A percentile compares a stretch with the other conserved stretches of the same genome.
These are phyloP conservation scores for Buphagus erythrorhynchus DNA, from an alignment of 2,797 vertebrate genomes.

Conservation along the genomic window DNA sequence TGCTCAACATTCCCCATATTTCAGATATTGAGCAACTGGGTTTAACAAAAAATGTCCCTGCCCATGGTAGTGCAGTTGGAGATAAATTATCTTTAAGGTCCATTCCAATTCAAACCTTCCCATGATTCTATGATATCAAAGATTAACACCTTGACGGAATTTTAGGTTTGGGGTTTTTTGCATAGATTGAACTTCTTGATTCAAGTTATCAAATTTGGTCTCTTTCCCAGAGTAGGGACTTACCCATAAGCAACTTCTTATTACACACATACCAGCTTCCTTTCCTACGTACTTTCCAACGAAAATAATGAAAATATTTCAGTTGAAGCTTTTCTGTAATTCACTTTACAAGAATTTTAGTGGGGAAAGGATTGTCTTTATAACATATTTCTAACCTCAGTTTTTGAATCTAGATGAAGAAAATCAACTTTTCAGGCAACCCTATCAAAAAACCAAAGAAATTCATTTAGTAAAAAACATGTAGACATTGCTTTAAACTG, in stretches of 20 bases:
- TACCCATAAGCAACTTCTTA: neutral
- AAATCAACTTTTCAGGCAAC: neutral
- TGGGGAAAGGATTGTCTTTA: rapidly evolving
- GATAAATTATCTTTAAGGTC: neutral
- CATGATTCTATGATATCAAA: neutral
- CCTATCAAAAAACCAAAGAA: neutral
- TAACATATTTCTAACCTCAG: neutral
- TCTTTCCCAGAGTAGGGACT: neutral
- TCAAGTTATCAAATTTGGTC: neutral
- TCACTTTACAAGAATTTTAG: neutral
- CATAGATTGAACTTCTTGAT: neutral
- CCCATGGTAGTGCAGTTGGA: neutral
- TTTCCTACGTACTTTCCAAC: neutral
- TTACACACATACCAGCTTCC: neutral
- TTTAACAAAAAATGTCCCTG: neutral
- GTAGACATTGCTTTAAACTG: neutral
- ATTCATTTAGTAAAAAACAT: neutral
- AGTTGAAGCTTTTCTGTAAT: neutral
- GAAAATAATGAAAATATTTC: rapidly evolving
- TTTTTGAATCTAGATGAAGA: neutral
- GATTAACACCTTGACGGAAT: neutral
- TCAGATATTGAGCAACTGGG: neutral
- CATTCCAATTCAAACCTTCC: neutral
- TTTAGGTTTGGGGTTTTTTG: neutral
- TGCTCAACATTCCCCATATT: neutral